These are phyloP conservation scores for Torymus auratus DNA, from an alignment of 2,888 invertebrate genomes.

Conservation along the genomic window DNA sequence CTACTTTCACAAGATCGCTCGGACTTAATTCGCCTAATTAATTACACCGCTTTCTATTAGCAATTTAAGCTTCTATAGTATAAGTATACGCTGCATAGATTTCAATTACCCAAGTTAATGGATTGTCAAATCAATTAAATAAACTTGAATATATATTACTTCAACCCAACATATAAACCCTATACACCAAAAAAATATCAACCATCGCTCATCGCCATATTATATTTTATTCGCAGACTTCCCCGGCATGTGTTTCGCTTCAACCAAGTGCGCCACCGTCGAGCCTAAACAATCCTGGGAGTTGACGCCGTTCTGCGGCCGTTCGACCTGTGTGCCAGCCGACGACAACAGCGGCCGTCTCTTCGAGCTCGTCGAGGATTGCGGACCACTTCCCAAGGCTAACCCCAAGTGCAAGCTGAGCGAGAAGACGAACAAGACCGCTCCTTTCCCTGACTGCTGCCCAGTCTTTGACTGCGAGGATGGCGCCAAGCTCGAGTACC, in stretches of 20 bases:
- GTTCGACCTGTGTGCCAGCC: slow-evolving; percentile 89
- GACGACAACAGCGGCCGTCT: slow-evolving; percentile 87
- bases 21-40: too few species aligned
- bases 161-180: too few species aligned
- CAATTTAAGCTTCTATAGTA: too few species aligned
- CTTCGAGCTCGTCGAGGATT: slow-evolving; percentile 91
- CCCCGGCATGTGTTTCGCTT: slow-evolving; percentile 94
- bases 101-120: too few species aligned
- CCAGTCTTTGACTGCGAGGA: slow-evolving; percentile 91
- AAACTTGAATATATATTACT: too few species aligned
- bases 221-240: slow-evolving; percentile 85
- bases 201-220: not conserved
- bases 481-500: slow-evolving; percentile 90
- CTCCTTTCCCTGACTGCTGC: slow-evolving; percentile 91
- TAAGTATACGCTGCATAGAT: too few species aligned
- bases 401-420: slow-evolving; percentile 93
- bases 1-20: too few species aligned
- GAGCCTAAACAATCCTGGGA: slow-evolving; percentile 92
- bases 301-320: slow-evolving; percentile 92
- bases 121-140: too few species aligned
- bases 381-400: slow-evolving; percentile 90
- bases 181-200: too few species aligned
- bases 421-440: slow-evolving; percentile 93
- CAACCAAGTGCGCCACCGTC: slow-evolving; percentile 91
- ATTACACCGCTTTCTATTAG: too few species aligned